Conservation (phyloP, 2,888 invertebrate species). For the Falcaria lacertinaria region DNA sequence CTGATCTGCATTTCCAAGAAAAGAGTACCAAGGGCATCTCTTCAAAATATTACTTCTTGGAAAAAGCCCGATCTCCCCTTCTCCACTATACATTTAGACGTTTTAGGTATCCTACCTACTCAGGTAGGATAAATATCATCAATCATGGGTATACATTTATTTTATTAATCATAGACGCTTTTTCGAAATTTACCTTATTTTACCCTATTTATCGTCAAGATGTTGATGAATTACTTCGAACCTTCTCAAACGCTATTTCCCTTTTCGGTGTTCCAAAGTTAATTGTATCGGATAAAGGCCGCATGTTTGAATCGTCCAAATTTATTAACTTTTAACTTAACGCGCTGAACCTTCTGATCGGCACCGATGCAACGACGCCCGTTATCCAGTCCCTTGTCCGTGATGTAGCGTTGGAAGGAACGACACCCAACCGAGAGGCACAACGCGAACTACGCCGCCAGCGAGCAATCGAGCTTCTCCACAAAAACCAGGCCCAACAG, state of each 20-base stretch:
- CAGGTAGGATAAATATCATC: no score
- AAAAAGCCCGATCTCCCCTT: conserved; percentile 15
- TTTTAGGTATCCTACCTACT: conserved; percentile 11
- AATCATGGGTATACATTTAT: conserved; percentile 10
- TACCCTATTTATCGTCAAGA: conserved; percentile 13
- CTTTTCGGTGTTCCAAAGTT: conserved; percentile 9
- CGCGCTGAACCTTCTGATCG: conserved; percentile 3
- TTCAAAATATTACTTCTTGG: conserved; percentile 16
- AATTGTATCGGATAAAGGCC: conserved; percentile 6
- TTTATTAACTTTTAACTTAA: not conserved
- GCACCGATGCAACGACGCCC: conserved; percentile 1
- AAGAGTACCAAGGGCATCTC: conserved; percentile 15
- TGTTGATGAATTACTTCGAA: conserved; percentile 7
- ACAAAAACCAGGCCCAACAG: conserved; percentile 6
- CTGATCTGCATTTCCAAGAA: conserved; percentile 11
- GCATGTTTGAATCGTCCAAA: conserved; percentile 9
- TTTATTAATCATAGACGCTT: conserved; percentile 13
- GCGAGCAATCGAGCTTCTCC: conserved; percentile 4
- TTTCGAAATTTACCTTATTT: conserved; percentile 14
- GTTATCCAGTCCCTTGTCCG: not conserved
- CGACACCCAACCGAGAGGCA: conserved; percentile 1
- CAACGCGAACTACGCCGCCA: conserved; percentile 2
- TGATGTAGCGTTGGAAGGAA: not conserved
- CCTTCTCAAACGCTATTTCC: conserved; percentile 9
- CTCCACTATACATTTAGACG: conserved; percentile 11